Conservation (phyloP, 2,797 vertebrate species). For the Myiotriccus ornatus region DNA sequence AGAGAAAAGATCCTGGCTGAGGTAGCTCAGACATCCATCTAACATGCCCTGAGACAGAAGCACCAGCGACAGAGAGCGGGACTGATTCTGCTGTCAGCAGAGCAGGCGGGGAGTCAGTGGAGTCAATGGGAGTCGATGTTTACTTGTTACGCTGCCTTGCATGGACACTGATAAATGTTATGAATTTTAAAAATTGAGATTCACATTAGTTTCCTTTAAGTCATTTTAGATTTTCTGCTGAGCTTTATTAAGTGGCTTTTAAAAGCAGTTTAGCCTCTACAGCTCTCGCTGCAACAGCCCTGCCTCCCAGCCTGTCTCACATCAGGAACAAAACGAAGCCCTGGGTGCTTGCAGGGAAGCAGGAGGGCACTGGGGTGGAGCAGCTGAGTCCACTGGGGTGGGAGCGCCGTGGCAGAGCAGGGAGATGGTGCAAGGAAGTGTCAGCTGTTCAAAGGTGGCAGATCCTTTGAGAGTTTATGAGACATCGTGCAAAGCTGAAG, state of each 20-base stretch:
- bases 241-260: conserved; percentile 62
- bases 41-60: not conserved
- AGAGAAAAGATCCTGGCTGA: conserved; percentile 9
- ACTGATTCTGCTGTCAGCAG: conserved; percentile 10
- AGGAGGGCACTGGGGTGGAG: not conserved
- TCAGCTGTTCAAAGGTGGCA: not conserved
- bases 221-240: conserved; percentile 57
- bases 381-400: accelerated
- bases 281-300: not conserved
- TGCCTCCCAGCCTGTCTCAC: not conserved
- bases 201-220: conserved; percentile 55
- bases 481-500: not conserved
- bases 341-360: not conserved
- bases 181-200: conserved; percentile 60
- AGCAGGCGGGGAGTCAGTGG: accelerated
- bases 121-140: conserved; percentile 35
- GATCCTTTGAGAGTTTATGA: not conserved
- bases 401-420: not conserved
- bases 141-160: not conserved
- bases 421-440: not conserved
- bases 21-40: conserved; percentile 17
- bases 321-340: not conserved
- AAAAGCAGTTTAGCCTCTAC: conserved; percentile 19
- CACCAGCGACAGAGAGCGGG: not conserved
- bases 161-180: conserved; percentile 56